A percentile compares a stretch with the other conserved stretches of the same genome.
phyloP scores from a whole-genome alignment of 2,113 vertebrate genomes.

The Chamaea fasciata region DNA sequence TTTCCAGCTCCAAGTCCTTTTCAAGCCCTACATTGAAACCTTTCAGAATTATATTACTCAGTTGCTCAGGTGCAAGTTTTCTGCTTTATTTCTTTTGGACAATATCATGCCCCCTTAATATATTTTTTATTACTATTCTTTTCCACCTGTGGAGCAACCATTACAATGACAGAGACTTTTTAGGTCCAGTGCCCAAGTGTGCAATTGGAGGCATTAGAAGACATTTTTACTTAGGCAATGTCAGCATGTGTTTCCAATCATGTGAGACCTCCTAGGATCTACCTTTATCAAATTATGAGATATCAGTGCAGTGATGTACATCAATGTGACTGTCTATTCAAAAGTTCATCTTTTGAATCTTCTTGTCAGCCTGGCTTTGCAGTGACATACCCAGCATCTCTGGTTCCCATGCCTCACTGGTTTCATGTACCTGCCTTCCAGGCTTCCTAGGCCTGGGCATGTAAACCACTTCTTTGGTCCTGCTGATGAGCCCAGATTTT shows the following conservation, averaged over 20 bases:
- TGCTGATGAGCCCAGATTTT: background rate
- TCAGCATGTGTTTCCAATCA: background rate
- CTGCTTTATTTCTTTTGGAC: background rate
- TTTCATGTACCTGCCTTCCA: constrained; percentile 26
- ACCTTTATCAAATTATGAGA: constrained; percentile 30
- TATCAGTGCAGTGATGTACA: constrained; percentile 8
- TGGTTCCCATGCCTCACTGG: constrained; percentile 16
- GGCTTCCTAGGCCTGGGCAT: background rate
- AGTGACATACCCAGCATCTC: constrained; percentile 29
- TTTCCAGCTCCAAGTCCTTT: background rate
- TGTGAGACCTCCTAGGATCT: background rate
- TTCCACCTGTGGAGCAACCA: background rate
- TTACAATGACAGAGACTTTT: background rate
- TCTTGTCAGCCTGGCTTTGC: constrained; percentile 53
- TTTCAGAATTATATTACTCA: background rate
- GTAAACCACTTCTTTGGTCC: background rate
- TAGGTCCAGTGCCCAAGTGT: background rate
- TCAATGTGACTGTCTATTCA: constrained; percentile 24
- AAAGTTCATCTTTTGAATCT: constrained; percentile 29
- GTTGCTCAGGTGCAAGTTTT: background rate
- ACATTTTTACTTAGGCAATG: background rate
- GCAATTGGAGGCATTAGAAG: background rate
- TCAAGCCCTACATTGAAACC: background rate
- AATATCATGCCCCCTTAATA: background rate
- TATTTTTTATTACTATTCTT: background rate